phyloP scores from a whole-genome alignment of 2,888 invertebrate genomes.

The Lamellibrachia satsuma region DNA sequence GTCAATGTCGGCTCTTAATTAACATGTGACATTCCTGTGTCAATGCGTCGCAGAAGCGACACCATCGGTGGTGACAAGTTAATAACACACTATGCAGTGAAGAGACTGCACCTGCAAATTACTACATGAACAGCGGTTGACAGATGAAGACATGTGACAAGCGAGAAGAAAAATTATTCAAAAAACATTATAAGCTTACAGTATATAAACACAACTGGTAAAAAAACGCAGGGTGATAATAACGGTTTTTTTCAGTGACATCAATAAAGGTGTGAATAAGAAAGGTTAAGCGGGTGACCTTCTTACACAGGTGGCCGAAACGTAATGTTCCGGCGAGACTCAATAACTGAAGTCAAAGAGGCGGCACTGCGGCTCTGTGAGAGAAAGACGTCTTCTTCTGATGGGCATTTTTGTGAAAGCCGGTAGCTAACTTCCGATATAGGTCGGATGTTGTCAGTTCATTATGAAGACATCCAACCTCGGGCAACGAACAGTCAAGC shows the following conservation, averaged over 20 bases:
- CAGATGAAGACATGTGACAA: background rate
- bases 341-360: background rate
- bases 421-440: background rate
- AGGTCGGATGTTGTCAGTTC: background rate
- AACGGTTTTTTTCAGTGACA: no score
- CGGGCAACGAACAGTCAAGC: background rate
- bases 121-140: background rate
- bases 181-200: background rate
- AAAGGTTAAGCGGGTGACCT: background rate
- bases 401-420: background rate
- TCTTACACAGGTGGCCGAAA: background rate
- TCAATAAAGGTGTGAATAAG: background rate
- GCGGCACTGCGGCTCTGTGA: background rate
- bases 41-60: background rate
- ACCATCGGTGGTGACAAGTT: background rate
- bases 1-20: background rate
- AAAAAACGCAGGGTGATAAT: no score
- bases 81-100: background rate
- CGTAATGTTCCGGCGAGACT: background rate
- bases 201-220: background rate
- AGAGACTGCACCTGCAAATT: constrained; percentile 17
- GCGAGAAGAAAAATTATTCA: background rate
- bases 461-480: constrained; percentile 4
- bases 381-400: background rate
- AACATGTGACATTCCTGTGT: background rate